phyloP scores from a whole-genome alignment of 2,113 vertebrate genomes.

The Panthera uncia region DNA sequence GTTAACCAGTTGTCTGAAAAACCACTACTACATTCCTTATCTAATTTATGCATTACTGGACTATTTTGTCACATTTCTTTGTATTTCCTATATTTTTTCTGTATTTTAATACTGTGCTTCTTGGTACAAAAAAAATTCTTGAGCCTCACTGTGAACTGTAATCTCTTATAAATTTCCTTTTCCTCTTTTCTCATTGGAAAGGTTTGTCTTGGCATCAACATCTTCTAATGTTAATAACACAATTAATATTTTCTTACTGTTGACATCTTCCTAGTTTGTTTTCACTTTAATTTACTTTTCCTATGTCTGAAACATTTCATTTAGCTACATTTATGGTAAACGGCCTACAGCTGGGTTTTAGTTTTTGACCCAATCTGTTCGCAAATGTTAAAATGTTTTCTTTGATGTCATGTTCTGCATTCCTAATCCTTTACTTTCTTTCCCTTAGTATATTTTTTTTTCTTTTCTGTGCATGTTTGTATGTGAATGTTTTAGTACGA shows the following conservation, averaged over 20 bases:
- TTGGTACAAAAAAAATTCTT: neutral
- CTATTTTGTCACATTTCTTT: neutral
- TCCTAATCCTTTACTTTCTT: neutral
- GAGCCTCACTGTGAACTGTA: neutral
- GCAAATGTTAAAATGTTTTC: neutral
- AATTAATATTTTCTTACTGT: neutral
- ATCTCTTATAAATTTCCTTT: neutral
- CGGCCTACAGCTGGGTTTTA: neutral
- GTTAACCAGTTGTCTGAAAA: neutral
- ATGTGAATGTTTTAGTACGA: neutral
- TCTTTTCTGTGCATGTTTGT: neutral
- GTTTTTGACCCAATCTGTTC: neutral
- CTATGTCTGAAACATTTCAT: neutral
- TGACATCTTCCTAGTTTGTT: neutral
- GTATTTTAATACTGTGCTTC: neutral
- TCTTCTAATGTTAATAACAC: constrained; percentile 6
- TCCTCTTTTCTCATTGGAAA: neutral
- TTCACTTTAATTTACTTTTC: neutral
- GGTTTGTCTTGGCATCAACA: neutral
- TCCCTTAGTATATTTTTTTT: constrained; percentile 12
- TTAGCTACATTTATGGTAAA: neutral
- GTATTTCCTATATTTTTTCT: neutral
- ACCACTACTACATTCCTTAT: neutral
- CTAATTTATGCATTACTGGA: neutral
- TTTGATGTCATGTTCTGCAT: neutral